These are phyloP conservation scores for Nephrocerus scutellatus DNA, from an alignment of 2,888 invertebrate species.

Conservation along the genomic window DNA sequence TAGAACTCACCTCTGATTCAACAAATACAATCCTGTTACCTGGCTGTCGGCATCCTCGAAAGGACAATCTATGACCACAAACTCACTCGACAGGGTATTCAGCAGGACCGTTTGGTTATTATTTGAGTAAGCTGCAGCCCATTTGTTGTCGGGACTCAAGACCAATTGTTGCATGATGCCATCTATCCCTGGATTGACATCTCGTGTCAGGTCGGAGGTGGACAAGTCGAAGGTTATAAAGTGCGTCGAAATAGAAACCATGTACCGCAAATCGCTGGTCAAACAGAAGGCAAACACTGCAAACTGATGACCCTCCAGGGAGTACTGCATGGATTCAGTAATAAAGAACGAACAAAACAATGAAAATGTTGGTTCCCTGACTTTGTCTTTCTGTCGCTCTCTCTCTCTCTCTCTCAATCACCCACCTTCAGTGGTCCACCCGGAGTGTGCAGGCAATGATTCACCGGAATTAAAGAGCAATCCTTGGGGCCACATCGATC, in stretches of 20 bases:
- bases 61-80: conserved; percentile 77
- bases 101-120: conserved; percentile 90
- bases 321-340: conserved; percentile 58
- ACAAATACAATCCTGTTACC: conserved; percentile 59
- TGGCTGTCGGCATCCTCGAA: conserved; percentile 55
- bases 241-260: conserved; percentile 92
- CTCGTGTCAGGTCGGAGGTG: conserved; percentile 89
- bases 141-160: conserved; percentile 90
- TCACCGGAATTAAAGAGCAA: conserved; percentile 84
- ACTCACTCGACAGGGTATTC: conserved; percentile 91
- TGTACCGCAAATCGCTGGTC: conserved; percentile 83
- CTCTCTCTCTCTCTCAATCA: too few relatives aligned
- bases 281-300: conserved; percentile 89
- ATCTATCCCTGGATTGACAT: conserved; percentile 86
- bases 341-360: not conserved
- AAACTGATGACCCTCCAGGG: conserved; percentile 95
- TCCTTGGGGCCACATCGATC: conserved; percentile 82
- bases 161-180: conserved; percentile 94
- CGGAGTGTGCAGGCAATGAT: conserved; percentile 97
- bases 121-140: conserved; percentile 92
- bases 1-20: conserved; percentile 57
- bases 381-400: too few relatives aligned
- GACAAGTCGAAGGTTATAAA: conserved; percentile 96
- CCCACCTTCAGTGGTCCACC: conserved; percentile 90
- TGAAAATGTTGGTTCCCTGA: too few relatives aligned